These are phyloP conservation scores for Psittacara wagleri DNA, from an alignment of 2,113 vertebrate species.

Conservation along the genomic window DNA sequence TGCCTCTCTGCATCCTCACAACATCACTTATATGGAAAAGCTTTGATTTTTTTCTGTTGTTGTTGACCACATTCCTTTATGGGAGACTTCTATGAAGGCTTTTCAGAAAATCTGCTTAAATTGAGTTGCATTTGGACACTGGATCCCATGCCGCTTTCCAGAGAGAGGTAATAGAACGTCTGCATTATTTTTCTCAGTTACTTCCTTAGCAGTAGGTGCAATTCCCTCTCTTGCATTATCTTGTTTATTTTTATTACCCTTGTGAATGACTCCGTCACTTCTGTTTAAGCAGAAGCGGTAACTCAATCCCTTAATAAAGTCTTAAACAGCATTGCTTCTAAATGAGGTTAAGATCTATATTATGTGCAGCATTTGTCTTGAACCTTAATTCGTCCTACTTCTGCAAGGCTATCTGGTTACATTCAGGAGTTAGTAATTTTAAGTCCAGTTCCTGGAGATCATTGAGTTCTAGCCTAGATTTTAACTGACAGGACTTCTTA, in stretches of 20 bases:
- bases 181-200: slow-evolving; percentile 4
- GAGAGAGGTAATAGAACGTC: neutral
- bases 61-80: neutral
- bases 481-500: neutral
- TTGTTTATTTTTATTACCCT: slow-evolving; percentile 39
- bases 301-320: slow-evolving; percentile 12
- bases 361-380: slow-evolving; percentile 15
- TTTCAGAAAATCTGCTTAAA: slow-evolving; percentile 20
- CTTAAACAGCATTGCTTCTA: slow-evolving; percentile 29
- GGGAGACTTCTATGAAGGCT: neutral
- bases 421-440: neutral
- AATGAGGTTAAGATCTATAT: slow-evolving; percentile 33
- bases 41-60: neutral
- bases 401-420: slow-evolving; percentile 17
- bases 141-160: neutral
- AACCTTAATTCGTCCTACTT: slow-evolving; percentile 14
- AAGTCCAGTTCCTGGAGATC: slow-evolving; percentile 25
- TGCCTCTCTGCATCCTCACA: neutral
- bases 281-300: neutral
- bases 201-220: neutral
- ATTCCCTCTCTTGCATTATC: slow-evolving; percentile 43
- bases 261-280: slow-evolving; percentile 38
- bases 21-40: neutral
- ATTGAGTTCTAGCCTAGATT: slow-evolving; percentile 23
- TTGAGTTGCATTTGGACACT: slow-evolving; percentile 7